These are phyloP conservation scores for Bambusicola thoracicus DNA, from an alignment of 2,113 vertebrate genomes.

Conservation along the genomic window DNA sequence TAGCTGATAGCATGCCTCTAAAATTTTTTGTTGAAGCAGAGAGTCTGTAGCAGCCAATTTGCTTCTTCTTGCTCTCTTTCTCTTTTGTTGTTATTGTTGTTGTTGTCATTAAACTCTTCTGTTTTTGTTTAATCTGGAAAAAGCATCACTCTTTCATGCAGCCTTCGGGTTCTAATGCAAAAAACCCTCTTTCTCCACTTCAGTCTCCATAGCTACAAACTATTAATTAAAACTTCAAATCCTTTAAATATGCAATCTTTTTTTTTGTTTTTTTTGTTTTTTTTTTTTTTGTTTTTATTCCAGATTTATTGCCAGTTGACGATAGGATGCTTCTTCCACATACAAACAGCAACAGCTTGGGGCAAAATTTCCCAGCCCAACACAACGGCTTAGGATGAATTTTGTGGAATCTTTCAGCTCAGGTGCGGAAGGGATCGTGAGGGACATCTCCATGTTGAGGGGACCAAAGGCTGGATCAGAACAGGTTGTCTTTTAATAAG, in stretches of 20 bases:
- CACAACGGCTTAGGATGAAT: neutral
- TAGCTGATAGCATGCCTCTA: neutral
- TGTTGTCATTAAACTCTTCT: neutral
- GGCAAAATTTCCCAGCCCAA: neutral
- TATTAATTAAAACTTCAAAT: conserved; percentile 1
- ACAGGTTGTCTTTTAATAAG: neutral
- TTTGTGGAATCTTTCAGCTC: neutral
- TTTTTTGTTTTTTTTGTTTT: neutral
- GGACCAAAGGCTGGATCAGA: neutral
- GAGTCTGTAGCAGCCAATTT: neutral
- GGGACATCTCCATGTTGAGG: neutral
- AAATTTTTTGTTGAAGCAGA: neutral
- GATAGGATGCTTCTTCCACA: neutral
- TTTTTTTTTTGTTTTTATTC: neutral
- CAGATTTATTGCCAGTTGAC: neutral
- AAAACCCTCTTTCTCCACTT: neutral
- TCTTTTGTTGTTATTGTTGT: neutral
- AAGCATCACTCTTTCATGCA: neutral
- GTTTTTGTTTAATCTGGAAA: neutral
- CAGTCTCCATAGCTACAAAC: neutral
- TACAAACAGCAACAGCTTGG: neutral
- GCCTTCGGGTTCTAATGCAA: neutral
- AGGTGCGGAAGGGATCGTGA: fast-evolving
- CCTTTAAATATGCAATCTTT: neutral
- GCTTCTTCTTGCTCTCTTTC: neutral